Evolutionary conservation across 2,888 invertebrate genomes (phyloP).

Genomic region (Phorcus lineatus): DNA sequence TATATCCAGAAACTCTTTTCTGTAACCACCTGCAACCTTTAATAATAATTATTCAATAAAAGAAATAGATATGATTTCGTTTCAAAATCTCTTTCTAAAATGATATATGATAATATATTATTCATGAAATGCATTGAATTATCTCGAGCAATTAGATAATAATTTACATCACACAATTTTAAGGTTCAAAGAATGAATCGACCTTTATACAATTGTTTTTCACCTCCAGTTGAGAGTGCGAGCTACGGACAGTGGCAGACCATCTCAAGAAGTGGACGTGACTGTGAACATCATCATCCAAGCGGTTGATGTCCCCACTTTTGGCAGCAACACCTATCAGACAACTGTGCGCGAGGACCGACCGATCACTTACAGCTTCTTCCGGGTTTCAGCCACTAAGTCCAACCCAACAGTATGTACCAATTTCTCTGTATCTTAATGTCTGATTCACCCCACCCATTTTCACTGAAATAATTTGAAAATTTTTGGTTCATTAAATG

Average conservation of each 20-base stretch:
- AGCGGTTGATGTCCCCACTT: conserved; percentile 8
- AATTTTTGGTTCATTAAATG: too few relatives aligned
- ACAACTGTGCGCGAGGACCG: conserved; percentile 27
- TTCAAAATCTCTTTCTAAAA: too few relatives aligned
- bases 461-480: too few relatives aligned
- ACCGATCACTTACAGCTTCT: neutral
- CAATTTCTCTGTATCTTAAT: too few relatives aligned
- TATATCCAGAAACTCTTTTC: too few relatives aligned
- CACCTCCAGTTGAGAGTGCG: conserved; percentile 33
- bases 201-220: too few relatives aligned
- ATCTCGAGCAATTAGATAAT: neutral
- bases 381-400: neutral
- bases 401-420: neutral
- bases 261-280: conserved; percentile 15
- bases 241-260: conserved; percentile 39
- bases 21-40: too few relatives aligned
- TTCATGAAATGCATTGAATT: neutral
- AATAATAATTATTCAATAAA: too few relatives aligned
- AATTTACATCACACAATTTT: neutral
- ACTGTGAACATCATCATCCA: conserved; percentile 13
- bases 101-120: too few relatives aligned
- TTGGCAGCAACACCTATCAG: neutral
- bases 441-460: too few relatives aligned
- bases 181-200: too few relatives aligned
- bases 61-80: neutral